Evolutionary conservation across 2,113 vertebrate genomes (phyloP), one percentile per base, ranked within the genome.

Genomic region (Lucifuga dentata): DNA sequence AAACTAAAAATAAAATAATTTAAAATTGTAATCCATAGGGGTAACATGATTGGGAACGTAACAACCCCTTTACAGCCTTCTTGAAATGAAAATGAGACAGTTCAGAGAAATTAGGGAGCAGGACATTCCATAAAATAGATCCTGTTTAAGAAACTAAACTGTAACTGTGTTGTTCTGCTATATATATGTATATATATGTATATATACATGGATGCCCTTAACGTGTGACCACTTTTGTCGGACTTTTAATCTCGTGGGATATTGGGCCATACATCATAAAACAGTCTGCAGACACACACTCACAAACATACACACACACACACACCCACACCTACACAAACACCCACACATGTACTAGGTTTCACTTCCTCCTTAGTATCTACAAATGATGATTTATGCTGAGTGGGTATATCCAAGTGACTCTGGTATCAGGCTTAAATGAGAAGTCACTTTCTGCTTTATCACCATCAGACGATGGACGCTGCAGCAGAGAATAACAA

Each of bases 361-460:
- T 70, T 77, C 75, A 85, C 80, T 84, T 86, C 76, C 73, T 43
- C 55, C 19, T 78, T 41, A 32, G 40, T 53, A 40, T 62, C 51
- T 43, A 26, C 24, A 39, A 75, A 61, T 21, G 16, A 12, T 67
- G 74, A 79, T 77, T 89, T 70, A 81, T 82, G 68, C 64, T 53
- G 51, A 57, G 67, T 0, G 8, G 76, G 48, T 40, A 79, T 59
- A 68, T 74, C 66, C 61, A 64, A 68, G 35, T 65, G 76, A 80
- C 15, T 23, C 11, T 16, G 35, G 57, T 49, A 58, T 70, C 73
- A 56, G 52, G n/a, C 52, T 41, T 8, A 69, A 89, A 86, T 57
- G 73, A 76, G 67, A 74, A 77, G 65, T 81, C 60, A 44, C 50
- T 74, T 59, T 79, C 69, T 51, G 36, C 72, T 68, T 73, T 68